Percentiles rank a stretch among this genome's conserved stretches.
Conservation (phyloP, 2,888 invertebrate species). For the Stenodera caucasica region DNA sequence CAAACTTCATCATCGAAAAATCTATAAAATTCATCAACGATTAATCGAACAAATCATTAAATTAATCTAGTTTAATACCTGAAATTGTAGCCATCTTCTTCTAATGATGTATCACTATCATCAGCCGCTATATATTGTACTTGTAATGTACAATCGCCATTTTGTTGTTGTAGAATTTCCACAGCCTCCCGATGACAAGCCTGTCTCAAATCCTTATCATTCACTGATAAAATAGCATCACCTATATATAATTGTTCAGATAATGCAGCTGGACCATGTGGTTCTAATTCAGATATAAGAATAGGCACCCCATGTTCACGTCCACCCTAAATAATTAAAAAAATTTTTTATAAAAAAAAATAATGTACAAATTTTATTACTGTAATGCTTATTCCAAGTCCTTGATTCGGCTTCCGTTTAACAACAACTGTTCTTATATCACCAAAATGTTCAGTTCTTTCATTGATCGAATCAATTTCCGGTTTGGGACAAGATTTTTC, state of each 20-base stretch:
- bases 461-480: conserved; percentile 41
- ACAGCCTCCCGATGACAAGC: conserved; percentile 83
- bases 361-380: conserved; percentile 54
- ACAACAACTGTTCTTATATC: conserved; percentile 68
- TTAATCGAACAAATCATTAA: conserved; percentile 6
- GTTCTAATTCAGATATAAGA: conserved; percentile 78
- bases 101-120: conserved; percentile 68
- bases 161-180: conserved; percentile 74
- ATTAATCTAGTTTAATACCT: conserved; percentile 45
- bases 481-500: conserved; percentile 47
- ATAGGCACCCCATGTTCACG: conserved; percentile 86
- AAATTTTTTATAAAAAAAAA: not conserved
- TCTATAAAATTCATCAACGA: conserved; percentile 38
- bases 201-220: conserved; percentile 75
- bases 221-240: conserved; percentile 81
- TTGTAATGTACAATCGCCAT: conserved; percentile 74
- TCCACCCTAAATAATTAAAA: conserved; percentile 65
- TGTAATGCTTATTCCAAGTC: conserved; percentile 83
- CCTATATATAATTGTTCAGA: conserved; percentile 76
- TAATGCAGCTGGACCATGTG: conserved; percentile 76
- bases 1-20: conserved; percentile 57
- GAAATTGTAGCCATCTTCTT: conserved; percentile 61
- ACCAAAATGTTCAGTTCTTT: conserved; percentile 54
- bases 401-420: conserved; percentile 73
- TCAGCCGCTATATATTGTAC: conserved; percentile 75